These are phyloP conservation scores for Erynnis tages DNA, from an alignment of 2,888 invertebrate genomes.

Conservation along the genomic window DNA sequence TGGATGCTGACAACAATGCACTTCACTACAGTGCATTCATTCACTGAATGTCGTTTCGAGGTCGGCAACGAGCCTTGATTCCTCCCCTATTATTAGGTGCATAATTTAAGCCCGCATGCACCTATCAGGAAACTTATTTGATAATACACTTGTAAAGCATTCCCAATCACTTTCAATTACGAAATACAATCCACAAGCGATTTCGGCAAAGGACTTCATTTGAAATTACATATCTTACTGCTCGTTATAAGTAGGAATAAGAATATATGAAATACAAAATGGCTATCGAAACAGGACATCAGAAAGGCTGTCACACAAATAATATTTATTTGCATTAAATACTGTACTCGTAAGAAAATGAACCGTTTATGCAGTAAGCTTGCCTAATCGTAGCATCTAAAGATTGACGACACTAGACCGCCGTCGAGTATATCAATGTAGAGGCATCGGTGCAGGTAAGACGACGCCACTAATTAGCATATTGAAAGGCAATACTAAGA, in stretches of 20 bases:
- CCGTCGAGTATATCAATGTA: slow-evolving; percentile 18
- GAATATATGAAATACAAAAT: neutral
- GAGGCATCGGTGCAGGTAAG: slow-evolving; percentile 21
- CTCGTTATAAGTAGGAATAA: no score
- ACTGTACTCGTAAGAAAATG: neutral
- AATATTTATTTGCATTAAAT: neutral
- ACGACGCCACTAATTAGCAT: slow-evolving; percentile 28
- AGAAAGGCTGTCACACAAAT: neutral
- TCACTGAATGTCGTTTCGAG: slow-evolving; percentile 43
- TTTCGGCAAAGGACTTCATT: neutral
- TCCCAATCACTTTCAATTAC: neutral
- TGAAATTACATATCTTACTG: neutral
- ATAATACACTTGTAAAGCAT: neutral
- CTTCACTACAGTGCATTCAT: slow-evolving; percentile 38
- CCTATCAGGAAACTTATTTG: slow-evolving; percentile 15
- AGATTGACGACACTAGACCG: slow-evolving; percentile 20
- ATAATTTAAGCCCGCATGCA: slow-evolving; percentile 16
- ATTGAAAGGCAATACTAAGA: slow-evolving; percentile 31
- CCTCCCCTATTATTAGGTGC: slow-evolving; percentile 35
- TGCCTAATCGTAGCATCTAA: slow-evolving; percentile 8
- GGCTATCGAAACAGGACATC: neutral
- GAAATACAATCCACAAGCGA: neutral
- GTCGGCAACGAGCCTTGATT: slow-evolving; percentile 41
- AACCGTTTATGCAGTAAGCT: neutral
- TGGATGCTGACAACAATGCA: slow-evolving; percentile 46